phyloP scores from a whole-genome alignment of 2,888 invertebrate species.

The Tetranychus truncatus region DNA sequence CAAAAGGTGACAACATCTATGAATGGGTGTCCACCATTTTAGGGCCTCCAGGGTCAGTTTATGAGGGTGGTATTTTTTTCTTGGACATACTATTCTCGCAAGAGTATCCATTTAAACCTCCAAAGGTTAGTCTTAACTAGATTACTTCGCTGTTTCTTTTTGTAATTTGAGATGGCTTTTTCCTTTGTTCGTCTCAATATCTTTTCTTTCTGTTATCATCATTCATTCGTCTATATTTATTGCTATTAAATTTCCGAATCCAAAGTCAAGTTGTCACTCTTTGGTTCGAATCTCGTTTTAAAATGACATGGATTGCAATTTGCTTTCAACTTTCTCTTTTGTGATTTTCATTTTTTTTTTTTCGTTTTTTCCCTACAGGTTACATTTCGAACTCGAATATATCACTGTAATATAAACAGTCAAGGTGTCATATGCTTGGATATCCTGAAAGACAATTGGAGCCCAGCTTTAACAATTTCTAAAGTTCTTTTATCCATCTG shows the following conservation, averaged over 20 bases:
- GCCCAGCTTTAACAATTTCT: conserved; percentile 91
- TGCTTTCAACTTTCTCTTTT: too few relatives aligned
- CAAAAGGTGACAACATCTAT: conserved; percentile 26
- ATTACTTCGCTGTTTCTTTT: conserved; percentile 5
- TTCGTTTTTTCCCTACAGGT: conserved; percentile 31
- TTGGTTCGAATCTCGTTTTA: too few relatives aligned
- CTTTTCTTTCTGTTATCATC: background rate
- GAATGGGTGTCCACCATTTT: conserved; percentile 63
- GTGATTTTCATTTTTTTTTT: too few relatives aligned
- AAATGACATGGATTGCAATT: too few relatives aligned
- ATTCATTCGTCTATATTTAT: background rate
- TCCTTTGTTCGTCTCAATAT: background rate
- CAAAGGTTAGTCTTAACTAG: conserved; percentile 48
- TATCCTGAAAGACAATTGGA: conserved; percentile 96
- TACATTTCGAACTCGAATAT: conserved; percentile 82
- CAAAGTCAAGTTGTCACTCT: too few relatives aligned
- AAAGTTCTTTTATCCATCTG: conserved; percentile 94
- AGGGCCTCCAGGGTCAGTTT: conserved; percentile 89
- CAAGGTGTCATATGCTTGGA: conserved; percentile 96
- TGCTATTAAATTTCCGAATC: too few relatives aligned
- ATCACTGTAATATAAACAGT: conserved; percentile 98
- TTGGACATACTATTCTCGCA: conserved; percentile 90
- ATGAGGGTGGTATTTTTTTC: conserved; percentile 96
- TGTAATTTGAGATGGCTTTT: background rate
- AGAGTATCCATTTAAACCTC: conserved; percentile 94